These are phyloP conservation scores for Cherax quadricarinatus DNA, from an alignment of 1,140 invertebrate genomes.

Conservation along the genomic window DNA sequence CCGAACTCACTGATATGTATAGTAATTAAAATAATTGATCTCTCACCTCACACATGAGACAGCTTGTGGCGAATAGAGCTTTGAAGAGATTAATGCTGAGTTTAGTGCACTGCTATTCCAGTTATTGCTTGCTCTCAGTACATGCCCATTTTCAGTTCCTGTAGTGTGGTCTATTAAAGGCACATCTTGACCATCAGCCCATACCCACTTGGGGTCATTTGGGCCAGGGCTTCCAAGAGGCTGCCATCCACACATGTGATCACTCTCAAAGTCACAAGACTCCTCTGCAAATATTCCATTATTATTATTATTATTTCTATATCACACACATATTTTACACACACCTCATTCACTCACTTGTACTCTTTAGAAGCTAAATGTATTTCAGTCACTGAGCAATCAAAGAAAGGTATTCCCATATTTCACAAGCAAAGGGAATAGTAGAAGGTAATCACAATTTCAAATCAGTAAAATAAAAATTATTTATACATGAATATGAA, in stretches of 20 bases:
- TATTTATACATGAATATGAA: no score
- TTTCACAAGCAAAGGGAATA: no score
- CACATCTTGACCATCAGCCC: conserved; percentile 14
- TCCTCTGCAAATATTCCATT: conserved; percentile 17
- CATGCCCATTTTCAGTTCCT: conserved; percentile 14
- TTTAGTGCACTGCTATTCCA: conserved; percentile 29
- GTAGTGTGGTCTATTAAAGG: conserved; percentile 31
- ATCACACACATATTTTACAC: no score
- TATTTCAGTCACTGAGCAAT: no score
- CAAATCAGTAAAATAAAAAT: no score
- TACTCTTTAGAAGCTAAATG: no score
- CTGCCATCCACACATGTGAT: conserved; percentile 47
- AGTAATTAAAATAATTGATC: background rate
- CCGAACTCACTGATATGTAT: no score
- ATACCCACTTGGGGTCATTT: conserved; percentile 9
- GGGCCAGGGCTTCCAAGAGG: background rate
- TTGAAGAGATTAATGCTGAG: conserved; percentile 12
- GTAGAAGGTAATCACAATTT: no score
- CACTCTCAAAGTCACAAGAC: conserved; percentile 40
- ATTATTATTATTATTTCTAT: background rate
- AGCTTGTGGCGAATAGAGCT: conserved; percentile 2
- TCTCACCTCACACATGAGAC: conserved; percentile 39
- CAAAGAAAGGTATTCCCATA: no score
- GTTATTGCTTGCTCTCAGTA: conserved; percentile 25
- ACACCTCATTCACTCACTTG: no score